Evolutionary conservation across 2,797 vertebrate genomes (phyloP).

Genomic region (Urophycis tenuis): DNA sequence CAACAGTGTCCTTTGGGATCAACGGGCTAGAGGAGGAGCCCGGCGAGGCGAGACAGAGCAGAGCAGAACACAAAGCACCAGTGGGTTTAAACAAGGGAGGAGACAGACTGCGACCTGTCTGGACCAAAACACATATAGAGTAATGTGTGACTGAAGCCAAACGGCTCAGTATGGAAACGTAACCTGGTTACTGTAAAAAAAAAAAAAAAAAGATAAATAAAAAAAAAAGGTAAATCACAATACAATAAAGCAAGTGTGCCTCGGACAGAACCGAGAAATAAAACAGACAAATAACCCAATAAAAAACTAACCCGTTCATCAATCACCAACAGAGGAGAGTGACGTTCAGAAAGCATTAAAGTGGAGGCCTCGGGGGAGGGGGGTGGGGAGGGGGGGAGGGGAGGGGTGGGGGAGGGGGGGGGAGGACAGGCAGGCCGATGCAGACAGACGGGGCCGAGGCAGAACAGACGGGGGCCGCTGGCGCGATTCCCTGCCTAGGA

Average conservation of each 20-base stretch:
- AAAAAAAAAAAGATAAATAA: background rate
- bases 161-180: background rate
- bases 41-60: constrained; percentile 9
- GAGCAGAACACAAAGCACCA: background rate
- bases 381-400: too few species aligned
- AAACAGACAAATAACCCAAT: background rate
- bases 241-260: background rate
- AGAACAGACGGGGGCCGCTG: too few species aligned
- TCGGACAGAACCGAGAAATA: background rate
- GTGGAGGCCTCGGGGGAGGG: constrained; percentile 3
- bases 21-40: constrained; percentile 15
- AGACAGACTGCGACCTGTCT: too few species aligned
- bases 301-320: background rate
- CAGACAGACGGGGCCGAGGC: constrained; percentile 35
- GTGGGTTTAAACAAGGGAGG: too few species aligned
- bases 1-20: background rate
- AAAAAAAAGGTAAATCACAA: background rate
- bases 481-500: constrained; percentile 26
- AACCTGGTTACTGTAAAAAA: background rate
- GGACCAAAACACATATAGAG: too few species aligned
- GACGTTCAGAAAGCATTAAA: constrained; percentile 36
- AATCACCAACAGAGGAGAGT: constrained; percentile 12
- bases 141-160: background rate
- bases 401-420: too few species aligned
- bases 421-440: constrained; percentile 12